Evolutionary conservation across 2,797 vertebrate genomes (phyloP), one percentile per base, ranked within the genome.

Genomic region (Bradypus variegatus): DNA sequence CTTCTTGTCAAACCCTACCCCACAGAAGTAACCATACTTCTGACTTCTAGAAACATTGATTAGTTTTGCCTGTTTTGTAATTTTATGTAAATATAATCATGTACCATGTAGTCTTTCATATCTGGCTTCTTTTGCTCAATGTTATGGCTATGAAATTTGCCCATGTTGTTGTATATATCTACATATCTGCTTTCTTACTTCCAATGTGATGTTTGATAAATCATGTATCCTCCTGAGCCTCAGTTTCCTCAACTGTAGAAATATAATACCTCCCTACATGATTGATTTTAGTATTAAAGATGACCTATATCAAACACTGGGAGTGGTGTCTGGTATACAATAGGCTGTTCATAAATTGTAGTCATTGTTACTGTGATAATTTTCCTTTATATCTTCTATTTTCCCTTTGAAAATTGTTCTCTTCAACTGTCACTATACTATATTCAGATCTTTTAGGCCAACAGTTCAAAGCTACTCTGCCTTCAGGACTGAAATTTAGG

Each of bases 401-500:
- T 86, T 45, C 53, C 29, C n/a, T 81, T 80, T 21, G 21, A 91
- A 92, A 89, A 81, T 15, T 78, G 10, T 83, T 87, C 53, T 91
- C 91, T 93, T 93, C 81, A 86, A n/a, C 41, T 87, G 48, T 69
- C 65, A 67, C 55, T 85, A 62, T 15, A 73, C 60, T 55, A 80
- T 15, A 62, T 87, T 79, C 60, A 62, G 31, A 27, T 70, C 81
- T 91, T 86, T 91, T 58, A 6, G 73, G 58, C n/a, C 50, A 31
- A 31, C 77, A 36, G 25, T 79, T 95, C 60, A 91, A 65, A 65
- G 31, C 15, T 94, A 53, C 41, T 83, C 72, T 93, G 78, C 65
- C 72, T 91, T 92, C 41, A 72, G 48, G 45, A 38, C 73, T 72
- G 53, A 95, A 94, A 92, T 86, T 50, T 88, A 89, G 38, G 50